These are phyloP conservation scores for Agonum fuliginosum DNA, from an alignment of 2,888 invertebrate species.

Conservation along the genomic window DNA sequence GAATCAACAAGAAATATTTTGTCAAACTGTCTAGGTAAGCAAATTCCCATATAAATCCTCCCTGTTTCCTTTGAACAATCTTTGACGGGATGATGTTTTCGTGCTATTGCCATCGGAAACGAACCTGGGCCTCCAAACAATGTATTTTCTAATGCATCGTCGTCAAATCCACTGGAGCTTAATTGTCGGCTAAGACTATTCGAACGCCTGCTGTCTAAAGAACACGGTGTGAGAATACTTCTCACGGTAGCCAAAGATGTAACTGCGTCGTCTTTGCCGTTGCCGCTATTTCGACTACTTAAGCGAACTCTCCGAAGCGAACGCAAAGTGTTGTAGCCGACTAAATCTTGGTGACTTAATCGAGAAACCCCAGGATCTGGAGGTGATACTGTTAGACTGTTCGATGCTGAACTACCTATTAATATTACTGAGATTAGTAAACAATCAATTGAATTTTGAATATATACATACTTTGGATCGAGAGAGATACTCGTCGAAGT, in stretches of 20 bases:
- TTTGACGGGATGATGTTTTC: conserved; percentile 68
- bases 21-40: conserved; percentile 81
- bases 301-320: conserved; percentile 74
- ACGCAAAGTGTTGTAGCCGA: conserved; percentile 84
- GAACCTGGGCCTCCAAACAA: conserved; percentile 64
- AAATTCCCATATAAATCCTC: conserved; percentile 82
- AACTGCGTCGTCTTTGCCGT: conserved; percentile 36
- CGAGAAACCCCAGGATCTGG: conserved; percentile 74
- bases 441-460: not conserved
- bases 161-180: conserved; percentile 61
- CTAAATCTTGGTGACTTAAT: conserved; percentile 84
- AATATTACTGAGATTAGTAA: conserved; percentile 49
- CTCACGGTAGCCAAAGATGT: conserved; percentile 31
- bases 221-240: conserved; percentile 23
- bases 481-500: conserved; percentile 76
- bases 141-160: conserved; percentile 50
- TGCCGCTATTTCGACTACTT: conserved; percentile 41
- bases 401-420: conserved; percentile 74
- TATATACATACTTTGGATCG: conserved; percentile 75
- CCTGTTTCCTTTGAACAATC: conserved; percentile 75
- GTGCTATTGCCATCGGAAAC: conserved; percentile 68
- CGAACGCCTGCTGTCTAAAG: conserved; percentile 36
- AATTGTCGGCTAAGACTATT: conserved; percentile 47
- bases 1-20: conserved; percentile 80
- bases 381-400: conserved; percentile 75